Evolutionary conservation across 2,113 vertebrate species (phyloP).

Genomic region (Corythaeola cristata): DNA sequence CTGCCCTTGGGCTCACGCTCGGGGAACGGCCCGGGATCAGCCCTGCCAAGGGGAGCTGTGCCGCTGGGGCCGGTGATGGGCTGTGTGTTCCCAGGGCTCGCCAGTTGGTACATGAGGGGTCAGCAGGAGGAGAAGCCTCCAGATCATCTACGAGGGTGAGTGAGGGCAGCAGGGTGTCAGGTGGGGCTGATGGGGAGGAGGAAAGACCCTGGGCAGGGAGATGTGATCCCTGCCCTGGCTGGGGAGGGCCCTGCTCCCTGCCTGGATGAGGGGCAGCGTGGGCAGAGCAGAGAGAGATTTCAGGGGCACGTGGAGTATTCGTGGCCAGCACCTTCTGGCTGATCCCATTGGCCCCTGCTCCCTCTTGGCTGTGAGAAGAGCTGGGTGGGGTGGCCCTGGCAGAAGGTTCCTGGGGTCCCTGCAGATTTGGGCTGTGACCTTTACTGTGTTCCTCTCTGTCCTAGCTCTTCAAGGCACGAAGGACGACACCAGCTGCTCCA

Average conservation of each 20-base stretch:
- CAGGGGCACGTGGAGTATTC: not conserved
- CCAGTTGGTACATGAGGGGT: rapidly evolving
- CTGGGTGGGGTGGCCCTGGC: not conserved
- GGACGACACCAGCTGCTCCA: no score
- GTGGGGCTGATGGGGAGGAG: rapidly evolving
- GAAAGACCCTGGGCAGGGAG: not conserved
- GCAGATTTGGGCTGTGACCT: not conserved
- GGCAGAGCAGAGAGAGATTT: not conserved
- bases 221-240: not conserved
- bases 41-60: no score
- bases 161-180: not conserved
- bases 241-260: not conserved
- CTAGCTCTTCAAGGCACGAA: not conserved
- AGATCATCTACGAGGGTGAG: not conserved
- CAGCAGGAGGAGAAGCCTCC: not conserved
- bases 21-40: not conserved
- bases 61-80: no score
- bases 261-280: rapidly evolving
- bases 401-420: not conserved
- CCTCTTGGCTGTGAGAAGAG: not conserved
- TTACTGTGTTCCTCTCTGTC: not conserved
- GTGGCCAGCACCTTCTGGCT: not conserved
- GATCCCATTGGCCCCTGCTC: not conserved
- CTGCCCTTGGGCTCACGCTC: not conserved
- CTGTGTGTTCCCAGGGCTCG: not conserved